phyloP scores from a whole-genome alignment of 1,140 invertebrate genomes.

The Hyposmocoma kahamanoa region DNA sequence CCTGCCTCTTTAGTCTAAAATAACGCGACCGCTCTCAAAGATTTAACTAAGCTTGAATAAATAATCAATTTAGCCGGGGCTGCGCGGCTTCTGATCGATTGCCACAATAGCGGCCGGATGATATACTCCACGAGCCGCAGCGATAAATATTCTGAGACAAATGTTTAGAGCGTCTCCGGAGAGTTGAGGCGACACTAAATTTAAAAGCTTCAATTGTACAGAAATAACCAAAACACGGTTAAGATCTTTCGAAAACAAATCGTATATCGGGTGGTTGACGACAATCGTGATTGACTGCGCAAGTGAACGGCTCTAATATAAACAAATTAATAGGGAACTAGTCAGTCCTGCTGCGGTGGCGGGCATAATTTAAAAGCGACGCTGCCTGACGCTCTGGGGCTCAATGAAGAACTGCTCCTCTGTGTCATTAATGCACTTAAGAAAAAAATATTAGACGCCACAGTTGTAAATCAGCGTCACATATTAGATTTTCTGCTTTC shows the following conservation, averaged over 20 bases:
- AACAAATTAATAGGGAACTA: slow-evolving; percentile 69
- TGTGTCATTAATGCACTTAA: slow-evolving; percentile 39
- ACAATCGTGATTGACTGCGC: slow-evolving; percentile 70
- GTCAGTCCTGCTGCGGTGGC: slow-evolving; percentile 28
- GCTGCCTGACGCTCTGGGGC: slow-evolving; percentile 13
- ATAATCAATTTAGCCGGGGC: slow-evolving; percentile 61
- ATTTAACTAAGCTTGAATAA: slow-evolving; percentile 66
- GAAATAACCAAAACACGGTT: slow-evolving; percentile 70
- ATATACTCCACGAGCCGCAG: slow-evolving; percentile 58
- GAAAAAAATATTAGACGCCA: slow-evolving; percentile 42
- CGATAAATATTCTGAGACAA: slow-evolving; percentile 71
- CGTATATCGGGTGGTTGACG: slow-evolving; percentile 62
- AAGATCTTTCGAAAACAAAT: slow-evolving; percentile 71
- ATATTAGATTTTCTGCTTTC: slow-evolving; percentile 29
- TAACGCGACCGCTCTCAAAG: slow-evolving; percentile 51
- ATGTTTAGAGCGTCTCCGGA: slow-evolving; percentile 65
- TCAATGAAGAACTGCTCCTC: slow-evolving; percentile 27
- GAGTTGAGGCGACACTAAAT: slow-evolving; percentile 69
- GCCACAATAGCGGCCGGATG: slow-evolving; percentile 62
- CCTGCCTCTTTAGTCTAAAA: slow-evolving; percentile 59
- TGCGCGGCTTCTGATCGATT: slow-evolving; percentile 64
- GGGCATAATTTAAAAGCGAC: slow-evolving; percentile 29
- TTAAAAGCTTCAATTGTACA: slow-evolving; percentile 71
- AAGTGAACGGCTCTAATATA: slow-evolving; percentile 69
- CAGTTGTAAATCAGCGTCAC: slow-evolving; percentile 48